Conservation (phyloP, 2,888 invertebrate species). For the Tiphia femorata region DNA sequence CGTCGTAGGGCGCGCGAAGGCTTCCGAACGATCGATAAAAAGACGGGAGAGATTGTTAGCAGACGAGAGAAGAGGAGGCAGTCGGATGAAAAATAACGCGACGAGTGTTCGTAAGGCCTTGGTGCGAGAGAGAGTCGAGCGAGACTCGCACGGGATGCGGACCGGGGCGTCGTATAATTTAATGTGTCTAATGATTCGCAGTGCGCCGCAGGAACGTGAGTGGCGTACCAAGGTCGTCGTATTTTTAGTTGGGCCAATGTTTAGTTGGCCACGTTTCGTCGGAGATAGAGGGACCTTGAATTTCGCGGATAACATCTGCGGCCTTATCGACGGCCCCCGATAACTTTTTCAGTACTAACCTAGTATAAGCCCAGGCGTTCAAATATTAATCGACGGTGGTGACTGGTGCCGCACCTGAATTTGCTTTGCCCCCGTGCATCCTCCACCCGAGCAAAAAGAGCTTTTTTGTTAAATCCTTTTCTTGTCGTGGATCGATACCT, state of each 20-base stretch:
- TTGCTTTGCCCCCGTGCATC: conserved; percentile 54
- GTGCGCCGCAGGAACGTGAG: conserved; percentile 58
- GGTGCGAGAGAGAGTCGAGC: conserved; percentile 10
- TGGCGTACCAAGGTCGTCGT: conserved; percentile 65
- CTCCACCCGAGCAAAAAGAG: no score
- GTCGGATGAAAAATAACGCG: conserved; percentile 10
- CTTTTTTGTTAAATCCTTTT: conserved; percentile 33
- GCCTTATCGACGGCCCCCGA: conserved; percentile 63
- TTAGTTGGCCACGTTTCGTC: conserved; percentile 65
- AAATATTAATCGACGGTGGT: conserved; percentile 65
- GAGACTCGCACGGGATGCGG: conserved; percentile 15
- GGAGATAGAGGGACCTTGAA: conserved; percentile 68
- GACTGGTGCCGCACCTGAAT: conserved; percentile 62
- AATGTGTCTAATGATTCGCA: conserved; percentile 61
- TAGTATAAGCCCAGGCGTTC: conserved; percentile 67
- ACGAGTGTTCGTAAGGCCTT: not conserved
- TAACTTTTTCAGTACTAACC: conserved; percentile 67
- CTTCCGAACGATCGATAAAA: no score
- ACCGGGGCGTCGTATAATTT: conserved; percentile 47
- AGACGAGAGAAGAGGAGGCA: no score
- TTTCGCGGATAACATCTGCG: conserved; percentile 69
- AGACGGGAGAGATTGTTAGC: no score
- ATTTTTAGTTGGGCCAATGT: conserved; percentile 68
- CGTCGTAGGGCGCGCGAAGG: no score
- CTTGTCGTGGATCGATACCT: no score